Evolutionary conservation across 2,888 invertebrate genomes (phyloP).

Genomic region (Pristionchus exspectatus): DNA sequence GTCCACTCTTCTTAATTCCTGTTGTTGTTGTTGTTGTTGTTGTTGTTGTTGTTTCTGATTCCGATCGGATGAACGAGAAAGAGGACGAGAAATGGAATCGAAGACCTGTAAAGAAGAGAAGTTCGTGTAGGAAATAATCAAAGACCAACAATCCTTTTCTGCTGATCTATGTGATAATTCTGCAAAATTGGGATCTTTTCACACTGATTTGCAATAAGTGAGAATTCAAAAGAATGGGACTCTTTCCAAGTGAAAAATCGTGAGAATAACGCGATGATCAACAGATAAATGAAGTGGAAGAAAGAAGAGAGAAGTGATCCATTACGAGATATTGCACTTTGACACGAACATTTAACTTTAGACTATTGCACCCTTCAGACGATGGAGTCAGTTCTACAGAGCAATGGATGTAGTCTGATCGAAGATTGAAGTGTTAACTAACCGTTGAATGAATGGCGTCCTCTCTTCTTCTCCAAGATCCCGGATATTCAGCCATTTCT

Average conservation of each 20-base stretch:
- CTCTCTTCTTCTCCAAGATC: conserved; percentile 33
- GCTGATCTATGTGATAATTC: not conserved
- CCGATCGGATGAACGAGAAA: conserved; percentile 28
- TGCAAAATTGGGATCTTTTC: not conserved
- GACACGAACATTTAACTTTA: not conserved
- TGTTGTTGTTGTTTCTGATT: not conserved
- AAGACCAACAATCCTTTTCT: too few relatives aligned
- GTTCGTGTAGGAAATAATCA: not conserved
- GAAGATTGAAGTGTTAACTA: not conserved
- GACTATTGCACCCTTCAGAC: not conserved
- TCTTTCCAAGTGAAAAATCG: not conserved
- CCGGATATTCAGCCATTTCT: conserved; percentile 6
- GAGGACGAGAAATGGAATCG: conserved; percentile 41
- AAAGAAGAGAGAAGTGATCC: not conserved
- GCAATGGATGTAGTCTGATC: not conserved
- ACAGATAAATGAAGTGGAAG: not conserved
- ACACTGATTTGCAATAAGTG: not conserved
- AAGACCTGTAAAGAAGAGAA: conserved; percentile 26
- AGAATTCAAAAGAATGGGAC: not conserved
- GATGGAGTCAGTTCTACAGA: not conserved
- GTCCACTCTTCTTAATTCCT: not conserved
- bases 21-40: not conserved
- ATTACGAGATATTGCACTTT: not conserved
- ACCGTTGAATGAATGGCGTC: conserved; percentile 37
- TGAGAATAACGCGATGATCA: not conserved